Evolutionary conservation across 2,797 vertebrate genomes (phyloP).

Genomic region (Saguinus oedipus): DNA sequence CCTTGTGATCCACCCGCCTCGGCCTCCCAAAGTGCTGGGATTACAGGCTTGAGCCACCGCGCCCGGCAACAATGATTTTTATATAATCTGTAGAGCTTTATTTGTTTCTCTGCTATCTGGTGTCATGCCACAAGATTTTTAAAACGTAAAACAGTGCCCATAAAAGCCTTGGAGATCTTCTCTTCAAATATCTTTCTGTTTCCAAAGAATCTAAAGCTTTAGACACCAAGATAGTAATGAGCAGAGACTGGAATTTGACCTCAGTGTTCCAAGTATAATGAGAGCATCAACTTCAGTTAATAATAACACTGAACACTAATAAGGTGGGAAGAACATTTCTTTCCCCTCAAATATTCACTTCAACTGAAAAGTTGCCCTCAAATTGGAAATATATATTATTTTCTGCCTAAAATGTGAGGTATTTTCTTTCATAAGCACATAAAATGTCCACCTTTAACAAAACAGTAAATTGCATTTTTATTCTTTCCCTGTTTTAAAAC

Average conservation of each 20-base stretch:
- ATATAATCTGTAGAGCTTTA: background rate
- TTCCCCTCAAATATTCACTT: background rate
- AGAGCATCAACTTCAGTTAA: background rate
- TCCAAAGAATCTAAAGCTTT: background rate
- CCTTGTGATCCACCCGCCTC: too few relatives aligned
- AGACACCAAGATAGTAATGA: background rate
- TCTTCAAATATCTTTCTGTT: background rate
- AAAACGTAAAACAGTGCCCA: background rate
- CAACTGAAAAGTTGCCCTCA: background rate
- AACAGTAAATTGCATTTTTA: constrained; percentile 66
- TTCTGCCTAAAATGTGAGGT: background rate
- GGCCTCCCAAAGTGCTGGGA: too few relatives aligned
- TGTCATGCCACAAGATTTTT: background rate
- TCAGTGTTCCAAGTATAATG: background rate
- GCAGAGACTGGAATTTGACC: background rate
- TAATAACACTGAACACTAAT: background rate
- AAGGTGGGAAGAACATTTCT: background rate
- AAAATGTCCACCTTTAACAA: background rate
- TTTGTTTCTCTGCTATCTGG: background rate
- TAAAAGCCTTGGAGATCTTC: background rate
- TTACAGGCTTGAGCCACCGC: too few relatives aligned
- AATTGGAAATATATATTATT: background rate
- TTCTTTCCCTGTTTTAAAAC: constrained; percentile 57
- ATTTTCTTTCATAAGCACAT: constrained; percentile 44
- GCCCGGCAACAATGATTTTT: background rate